These are phyloP conservation scores for Euplagia quadripunctaria DNA, from an alignment of 2,888 invertebrate genomes.

Conservation along the genomic window DNA sequence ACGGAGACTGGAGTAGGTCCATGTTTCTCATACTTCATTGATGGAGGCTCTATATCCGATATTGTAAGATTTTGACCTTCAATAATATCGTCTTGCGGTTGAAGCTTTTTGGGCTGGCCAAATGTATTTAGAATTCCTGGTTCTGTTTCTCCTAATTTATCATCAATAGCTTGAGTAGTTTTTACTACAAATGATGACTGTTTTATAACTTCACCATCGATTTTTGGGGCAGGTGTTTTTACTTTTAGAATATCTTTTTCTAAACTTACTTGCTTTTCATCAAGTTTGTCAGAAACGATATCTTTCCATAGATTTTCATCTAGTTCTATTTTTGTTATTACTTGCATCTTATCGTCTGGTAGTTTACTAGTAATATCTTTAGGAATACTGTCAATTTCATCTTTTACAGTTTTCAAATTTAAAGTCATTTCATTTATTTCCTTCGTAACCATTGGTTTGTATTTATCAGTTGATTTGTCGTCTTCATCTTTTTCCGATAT, in stretches of 20 bases:
- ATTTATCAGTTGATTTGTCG: constrained; percentile 8
- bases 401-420: not conserved
- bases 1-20: no score
- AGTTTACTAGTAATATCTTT: not conserved
- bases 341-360: not conserved
- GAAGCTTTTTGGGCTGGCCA: not conserved
- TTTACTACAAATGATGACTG: constrained; percentile 1
- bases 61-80: no score
- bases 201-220: constrained; percentile 48
- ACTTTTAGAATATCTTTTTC: constrained; percentile 63
- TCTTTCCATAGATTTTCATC: constrained; percentile 15
- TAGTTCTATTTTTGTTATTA: not conserved
- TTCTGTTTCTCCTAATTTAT: not conserved
- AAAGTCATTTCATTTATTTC: constrained; percentile 9
- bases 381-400: constrained; percentile 25
- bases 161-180: not conserved
- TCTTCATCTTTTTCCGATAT: constrained; percentile 36
- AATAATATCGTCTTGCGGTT: not conserved
- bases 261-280: constrained; percentile 76
- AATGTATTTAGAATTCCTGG: not conserved
- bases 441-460: constrained; percentile 6
- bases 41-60: no score
- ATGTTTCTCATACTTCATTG: no score
- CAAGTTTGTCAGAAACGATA: constrained; percentile 66
- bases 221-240: constrained; percentile 29